phyloP scores from a whole-genome alignment of 2,888 invertebrate genomes.

The Kuschelorhynchus macadamiae region DNA sequence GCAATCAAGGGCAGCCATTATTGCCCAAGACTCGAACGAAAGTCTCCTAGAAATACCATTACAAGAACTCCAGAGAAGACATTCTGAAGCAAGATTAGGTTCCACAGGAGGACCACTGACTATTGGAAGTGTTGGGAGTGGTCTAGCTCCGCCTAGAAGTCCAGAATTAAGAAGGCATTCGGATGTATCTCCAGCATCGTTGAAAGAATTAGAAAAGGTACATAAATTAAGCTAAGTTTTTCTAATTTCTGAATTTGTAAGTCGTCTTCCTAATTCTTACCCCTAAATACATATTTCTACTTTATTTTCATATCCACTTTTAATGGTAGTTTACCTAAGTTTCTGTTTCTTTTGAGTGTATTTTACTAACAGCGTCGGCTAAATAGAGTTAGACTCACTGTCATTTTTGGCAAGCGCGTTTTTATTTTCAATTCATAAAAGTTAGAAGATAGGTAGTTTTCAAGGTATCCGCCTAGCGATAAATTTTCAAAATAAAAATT shows the following conservation, averaged over 20 bases:
- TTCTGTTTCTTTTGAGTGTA: no score
- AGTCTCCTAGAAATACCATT: conserved; percentile 86
- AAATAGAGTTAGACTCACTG: no score
- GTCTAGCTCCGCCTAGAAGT: conserved; percentile 86
- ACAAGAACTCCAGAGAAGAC: conserved; percentile 84
- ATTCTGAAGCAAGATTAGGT: conserved; percentile 82
- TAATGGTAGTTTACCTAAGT: no score
- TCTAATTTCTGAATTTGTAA: not conserved
- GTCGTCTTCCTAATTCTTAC: not conserved
- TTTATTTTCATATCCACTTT: no score
- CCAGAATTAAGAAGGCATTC: conserved; percentile 87
- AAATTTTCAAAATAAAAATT: no score
- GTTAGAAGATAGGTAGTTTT: no score
- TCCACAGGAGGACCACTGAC: conserved; percentile 71
- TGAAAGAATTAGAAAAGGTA: conserved; percentile 92
- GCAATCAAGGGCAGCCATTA: conserved; percentile 81
- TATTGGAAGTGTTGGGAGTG: conserved; percentile 72
- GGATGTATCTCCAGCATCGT: conserved; percentile 88
- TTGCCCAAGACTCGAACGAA: conserved; percentile 86
- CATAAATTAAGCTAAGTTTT: conserved; percentile 59
- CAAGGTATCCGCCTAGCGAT: no score
- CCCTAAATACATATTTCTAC: no score
- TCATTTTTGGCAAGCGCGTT: no score
- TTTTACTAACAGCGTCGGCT: no score
- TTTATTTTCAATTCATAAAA: no score